These are phyloP conservation scores for Platygyra sinensis DNA, from an alignment of 64 coral and sea anemone genomes.

Conservation along the genomic window DNA sequence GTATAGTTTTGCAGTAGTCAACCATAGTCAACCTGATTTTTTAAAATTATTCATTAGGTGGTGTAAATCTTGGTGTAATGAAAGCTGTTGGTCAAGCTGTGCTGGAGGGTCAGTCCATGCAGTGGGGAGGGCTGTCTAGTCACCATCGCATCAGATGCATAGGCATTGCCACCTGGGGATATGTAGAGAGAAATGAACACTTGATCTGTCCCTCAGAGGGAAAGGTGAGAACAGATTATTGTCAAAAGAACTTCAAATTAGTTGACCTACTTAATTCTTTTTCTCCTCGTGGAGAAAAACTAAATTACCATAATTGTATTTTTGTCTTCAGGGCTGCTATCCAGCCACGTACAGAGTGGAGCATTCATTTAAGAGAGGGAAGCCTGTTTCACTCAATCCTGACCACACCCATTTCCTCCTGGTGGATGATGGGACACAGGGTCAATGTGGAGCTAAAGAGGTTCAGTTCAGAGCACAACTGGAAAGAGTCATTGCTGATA, in stretches of 20 bases:
- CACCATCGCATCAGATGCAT: slow-evolving; percentile 46
- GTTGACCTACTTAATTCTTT: too few relatives aligned
- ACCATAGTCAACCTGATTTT: not conserved
- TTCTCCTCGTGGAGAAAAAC: too few relatives aligned
- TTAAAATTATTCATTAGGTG: slow-evolving; percentile 18
- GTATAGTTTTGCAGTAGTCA: too few relatives aligned
- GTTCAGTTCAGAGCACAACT: slow-evolving; percentile 43
- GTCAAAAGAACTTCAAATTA: too few relatives aligned
- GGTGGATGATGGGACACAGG: slow-evolving; percentile 72
- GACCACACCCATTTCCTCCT: slow-evolving; percentile 74
- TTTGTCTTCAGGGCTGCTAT: slow-evolving; percentile 38
- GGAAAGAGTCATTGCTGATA: slow-evolving; percentile 61
- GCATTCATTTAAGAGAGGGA: slow-evolving; percentile 55
- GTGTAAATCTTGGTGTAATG: slow-evolving; percentile 58
- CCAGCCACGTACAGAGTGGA: slow-evolving; percentile 62
- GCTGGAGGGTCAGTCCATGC: slow-evolving; percentile 64
- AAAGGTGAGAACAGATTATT: slow-evolving; percentile 23
- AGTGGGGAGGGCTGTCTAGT: slow-evolving; percentile 59
- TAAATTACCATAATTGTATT: not conserved
- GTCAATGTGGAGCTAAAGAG: slow-evolving; percentile 61
- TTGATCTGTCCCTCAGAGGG: slow-evolving; percentile 45
- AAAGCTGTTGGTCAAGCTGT: slow-evolving; percentile 53
- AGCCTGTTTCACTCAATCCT: slow-evolving; percentile 67
- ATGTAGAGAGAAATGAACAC: slow-evolving; percentile 58
- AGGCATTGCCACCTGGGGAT: slow-evolving; percentile 66